Evolutionary conservation across 2,888 invertebrate genomes (phyloP), one percentile per base, ranked within the genome.

Genomic region (Rhabditoides inermis): DNA sequence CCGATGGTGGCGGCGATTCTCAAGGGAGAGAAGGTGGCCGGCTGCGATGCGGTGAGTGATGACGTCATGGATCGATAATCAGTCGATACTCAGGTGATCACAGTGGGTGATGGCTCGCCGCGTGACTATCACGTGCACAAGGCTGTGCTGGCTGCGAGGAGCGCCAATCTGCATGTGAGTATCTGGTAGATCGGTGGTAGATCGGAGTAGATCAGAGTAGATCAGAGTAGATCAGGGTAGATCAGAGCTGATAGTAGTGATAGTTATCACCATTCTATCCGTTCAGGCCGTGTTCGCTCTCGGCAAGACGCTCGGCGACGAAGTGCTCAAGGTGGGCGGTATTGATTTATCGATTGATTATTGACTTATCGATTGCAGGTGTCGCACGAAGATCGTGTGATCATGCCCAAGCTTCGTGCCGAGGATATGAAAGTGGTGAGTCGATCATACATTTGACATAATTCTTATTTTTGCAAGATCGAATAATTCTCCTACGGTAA

Each of bases 21-120:
- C 46, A 35, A 40, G 36, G 63, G 60, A 28, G 60, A 58, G 25
- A 50, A 55, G 27, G 40, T 49, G 28, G 55, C 56, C 25, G 51
- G 55, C 30, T 49, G 53, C 35, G 63, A 63, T 50, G 58, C 58
- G 60, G n/a, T n/a, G n/a, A n/a, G n/a, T n/a, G n/a, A n/a, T n/a
- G n/a, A n/a, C n/a, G n/a, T n/a, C n/a, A n/a, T n/a, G n/a, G n/a
- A n/a, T n/a, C n/a, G n/a, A n/a, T n/a, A n/a, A n/a, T n/a, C n/a
- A n/a, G n/a, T n/a, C n/a, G n/a, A n/a, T n/a, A n/a, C n/a, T n/a
- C n/a, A n/a, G n/a, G 55, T 60, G 20, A 47, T 60, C 2, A 56
- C 63, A 2, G 60, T 55, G 6, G 58, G 52, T 3, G 58, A 58
- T 10, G 59, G 56, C 26, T 49, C 42, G 15, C 60, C 57, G 10